Conservation (phyloP, 2,888 invertebrate genomes). For the Drosophila robusta region DNA sequence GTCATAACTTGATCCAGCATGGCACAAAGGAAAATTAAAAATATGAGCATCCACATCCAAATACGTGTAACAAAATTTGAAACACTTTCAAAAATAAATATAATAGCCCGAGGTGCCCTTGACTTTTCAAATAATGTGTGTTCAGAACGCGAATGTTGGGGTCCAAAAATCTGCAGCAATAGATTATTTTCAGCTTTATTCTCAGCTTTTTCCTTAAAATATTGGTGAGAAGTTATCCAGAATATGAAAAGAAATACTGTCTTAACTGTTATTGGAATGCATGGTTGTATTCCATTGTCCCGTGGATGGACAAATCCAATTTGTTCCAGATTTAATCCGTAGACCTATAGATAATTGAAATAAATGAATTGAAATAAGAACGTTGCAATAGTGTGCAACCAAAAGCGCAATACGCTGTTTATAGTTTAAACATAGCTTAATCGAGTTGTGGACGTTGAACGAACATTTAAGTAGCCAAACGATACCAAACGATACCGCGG, state of each 20-base stretch:
- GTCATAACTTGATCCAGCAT: conserved; percentile 96
- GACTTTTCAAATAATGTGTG: conserved; percentile 44
- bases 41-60: conserved; percentile 98
- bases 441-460: too few relatives aligned
- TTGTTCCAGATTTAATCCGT: conserved; percentile 90
- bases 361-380: too few relatives aligned
- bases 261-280: conserved; percentile 91
- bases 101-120: conserved; percentile 44
- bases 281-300: conserved; percentile 86
- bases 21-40: conserved; percentile 96
- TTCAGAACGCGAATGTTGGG: conserved; percentile 80
- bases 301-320: conserved; percentile 92
- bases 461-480: too few relatives aligned
- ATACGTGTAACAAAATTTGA: conserved; percentile 93
- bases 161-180: conserved; percentile 52
- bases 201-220: conserved; percentile 91
- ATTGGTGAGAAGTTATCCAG: conserved; percentile 97
- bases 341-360: conserved; percentile 82
- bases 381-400: too few relatives aligned
- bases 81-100: conserved; percentile 87
- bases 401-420: too few relatives aligned
- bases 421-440: too few relatives aligned
- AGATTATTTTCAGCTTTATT: conserved; percentile 86
- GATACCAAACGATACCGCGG: too few relatives aligned
- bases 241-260: conserved; percentile 95